Conservation (phyloP, 2,888 invertebrate genomes). For the Sarcophaga subvicina region DNA sequence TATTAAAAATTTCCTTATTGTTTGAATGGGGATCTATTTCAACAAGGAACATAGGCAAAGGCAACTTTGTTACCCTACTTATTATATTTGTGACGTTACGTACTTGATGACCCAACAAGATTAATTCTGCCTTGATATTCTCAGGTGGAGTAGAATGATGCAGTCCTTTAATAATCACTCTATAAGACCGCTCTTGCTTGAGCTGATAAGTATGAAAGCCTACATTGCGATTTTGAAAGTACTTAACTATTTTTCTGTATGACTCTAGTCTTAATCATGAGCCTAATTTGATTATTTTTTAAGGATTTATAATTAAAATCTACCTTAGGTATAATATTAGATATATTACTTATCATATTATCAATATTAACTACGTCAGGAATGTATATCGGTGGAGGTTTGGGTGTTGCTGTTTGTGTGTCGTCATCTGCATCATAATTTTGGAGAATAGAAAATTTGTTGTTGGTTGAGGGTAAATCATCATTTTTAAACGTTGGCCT, state of each 20-base stretch:
- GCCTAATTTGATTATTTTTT: background rate
- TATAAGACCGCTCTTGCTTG: conserved; percentile 48
- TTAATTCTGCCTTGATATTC: too few relatives aligned
- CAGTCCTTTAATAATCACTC: conserved; percentile 49
- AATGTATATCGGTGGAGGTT: too few relatives aligned
- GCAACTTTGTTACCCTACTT: background rate
- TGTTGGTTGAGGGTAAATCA: too few relatives aligned
- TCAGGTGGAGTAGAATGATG: conserved; percentile 33
- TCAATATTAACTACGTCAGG: too few relatives aligned
- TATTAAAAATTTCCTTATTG: background rate
- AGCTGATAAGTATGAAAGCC: conserved; percentile 39
- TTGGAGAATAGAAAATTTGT: too few relatives aligned
- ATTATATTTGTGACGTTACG: too few relatives aligned
- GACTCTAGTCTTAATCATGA: conserved; percentile 1
- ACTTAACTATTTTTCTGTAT: conserved; percentile 19
- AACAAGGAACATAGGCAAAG: background rate
- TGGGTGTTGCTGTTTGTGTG: too few relatives aligned
- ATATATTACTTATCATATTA: too few relatives aligned
- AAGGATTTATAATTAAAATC: conserved; percentile 31
- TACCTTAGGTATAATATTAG: background rate
- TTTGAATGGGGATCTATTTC: conserved; percentile 9
- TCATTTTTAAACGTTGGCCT: too few relatives aligned
- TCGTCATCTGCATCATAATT: too few relatives aligned
- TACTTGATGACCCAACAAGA: too few relatives aligned
- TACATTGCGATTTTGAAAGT: conserved; percentile 3